Evolutionary conservation across 2,797 vertebrate species (phyloP).

Genomic region (Limnodromus scolopaceus): DNA sequence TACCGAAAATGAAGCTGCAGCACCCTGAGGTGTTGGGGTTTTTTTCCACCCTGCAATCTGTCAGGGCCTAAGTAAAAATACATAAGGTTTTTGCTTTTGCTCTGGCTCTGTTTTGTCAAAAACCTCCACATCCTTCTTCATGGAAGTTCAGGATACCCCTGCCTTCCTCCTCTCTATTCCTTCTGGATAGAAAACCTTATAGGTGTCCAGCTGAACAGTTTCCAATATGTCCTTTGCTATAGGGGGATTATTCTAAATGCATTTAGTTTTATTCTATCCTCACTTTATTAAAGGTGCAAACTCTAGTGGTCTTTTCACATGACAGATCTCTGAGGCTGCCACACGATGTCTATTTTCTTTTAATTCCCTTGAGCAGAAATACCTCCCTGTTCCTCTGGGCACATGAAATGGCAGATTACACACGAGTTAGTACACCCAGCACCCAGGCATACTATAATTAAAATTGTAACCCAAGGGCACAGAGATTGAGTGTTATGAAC

Average conservation of each 20-base stretch:
- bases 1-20: not conserved
- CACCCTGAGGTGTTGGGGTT: not conserved
- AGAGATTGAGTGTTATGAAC: not conserved
- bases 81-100: not conserved
- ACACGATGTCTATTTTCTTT: not conserved
- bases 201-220: not conserved
- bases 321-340: not conserved
- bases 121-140: not conserved
- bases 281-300: not conserved
- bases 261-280: not conserved
- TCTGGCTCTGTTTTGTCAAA: not conserved
- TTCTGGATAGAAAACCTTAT: not conserved
- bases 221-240: not conserved
- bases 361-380: not conserved
- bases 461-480: not conserved
- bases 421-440: not conserved
- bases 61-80: not conserved
- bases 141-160: rapidly evolving
- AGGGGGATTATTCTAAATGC: not conserved
- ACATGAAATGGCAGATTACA: not conserved
- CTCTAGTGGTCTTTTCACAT: not conserved
- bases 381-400: not conserved
- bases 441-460: not conserved
- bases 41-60: not conserved
- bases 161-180: not conserved